Base-by-base conservation (phyloP, 2,888 invertebrate species). In the Ceriagrion tenellum region DNA sequence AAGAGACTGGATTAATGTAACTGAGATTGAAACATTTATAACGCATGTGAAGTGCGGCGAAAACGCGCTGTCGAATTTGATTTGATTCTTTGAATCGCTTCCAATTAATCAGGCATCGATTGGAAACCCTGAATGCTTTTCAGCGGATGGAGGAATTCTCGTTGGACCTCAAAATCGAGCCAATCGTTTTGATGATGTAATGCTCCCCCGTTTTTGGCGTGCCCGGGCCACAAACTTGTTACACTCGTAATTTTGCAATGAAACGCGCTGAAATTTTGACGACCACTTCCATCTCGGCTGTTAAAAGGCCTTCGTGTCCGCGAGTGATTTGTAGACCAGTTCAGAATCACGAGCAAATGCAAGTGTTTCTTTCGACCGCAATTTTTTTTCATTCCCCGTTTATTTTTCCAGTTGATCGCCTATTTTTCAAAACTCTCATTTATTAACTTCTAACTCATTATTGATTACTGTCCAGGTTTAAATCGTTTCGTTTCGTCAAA, bases 241-340 rank as follows among this genome's bases (percentile, higher is more conserved):
- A 81, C 81, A 81, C 81, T 81, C 81, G 81, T 81, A 81, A 81
- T 81, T 81, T 81, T 81, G 81, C 81, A 81, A 81, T 81, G 81
- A 81, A 81, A 30, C 81, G 35, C 81, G 81, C 81, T 18, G 81
- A 81, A 81, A 81, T 35, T 35, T 81, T 81, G 81, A 81, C 81
- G 81, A 81, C 81, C 81, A 81, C 81, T 81, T 81, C 81, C 81
- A 81, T 81, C 81, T 81, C 81, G 81, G 81, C 35, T 81, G 81
- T 81, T 81, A 81, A 81, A 81, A 81, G 81, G 81, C 81, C 35
- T 81, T 81, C 81, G 81, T 81, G 81, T 81, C 35, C 81, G 35
- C 81, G 81, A 81, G 81, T 35, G 81, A 81, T 81, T 81, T 81
- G 81, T 81, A n/a, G 81, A 81, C 81, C 12, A 23, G 69, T 23